Base-by-base conservation (phyloP, 2,113 vertebrate genomes). In the Garra rufa region DNA sequence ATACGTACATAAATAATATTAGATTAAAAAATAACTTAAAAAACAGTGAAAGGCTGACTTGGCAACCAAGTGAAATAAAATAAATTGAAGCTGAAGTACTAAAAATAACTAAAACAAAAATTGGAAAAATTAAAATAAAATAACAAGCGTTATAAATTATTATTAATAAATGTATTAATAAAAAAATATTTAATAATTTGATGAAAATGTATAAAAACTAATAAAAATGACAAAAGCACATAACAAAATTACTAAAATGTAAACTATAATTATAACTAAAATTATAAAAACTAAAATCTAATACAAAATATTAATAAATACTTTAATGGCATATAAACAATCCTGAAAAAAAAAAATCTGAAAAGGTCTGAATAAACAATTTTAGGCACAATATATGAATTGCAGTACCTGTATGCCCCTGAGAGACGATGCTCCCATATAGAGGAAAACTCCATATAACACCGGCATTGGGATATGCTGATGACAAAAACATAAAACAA, bases 391-490 rank as follows among this genome's bases (percentile, higher is more conserved):
- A 44, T 46, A 17, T 46, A 48, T 44, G 70, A 74, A 14, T 0
- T 70, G 30, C 21, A 70, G 61, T 76, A 99, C 98, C 97, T 99
- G 98, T 89, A 99, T 99, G 91, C 98, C 98, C 91, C 98, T 96
- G 88, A 99, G 96, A 74, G 98, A 99, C 5, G 98, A 99, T 11
- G 97, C 97, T 78, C 98, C 98, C 98, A 99, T 99, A 90, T 99
- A 99, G 48, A 99, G 95, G 92, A 99, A 99, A 57, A 99, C 98
- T 80, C 98, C 98, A 41, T 99, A 99, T 81, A 99, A 94, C 74
- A 99, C 98, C 55, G 98, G 98, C 98, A 99, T 99, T 46, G 98
- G 98, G 87, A 99, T 99, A 87, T 97, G 98, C 98, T 99, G 91
- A 77, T 91, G 83, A 65, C 26, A 61, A 71, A 89, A 28, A 77